Conservation (phyloP, 2,797 vertebrate genomes). For the Cottoperca gobio region DNA sequence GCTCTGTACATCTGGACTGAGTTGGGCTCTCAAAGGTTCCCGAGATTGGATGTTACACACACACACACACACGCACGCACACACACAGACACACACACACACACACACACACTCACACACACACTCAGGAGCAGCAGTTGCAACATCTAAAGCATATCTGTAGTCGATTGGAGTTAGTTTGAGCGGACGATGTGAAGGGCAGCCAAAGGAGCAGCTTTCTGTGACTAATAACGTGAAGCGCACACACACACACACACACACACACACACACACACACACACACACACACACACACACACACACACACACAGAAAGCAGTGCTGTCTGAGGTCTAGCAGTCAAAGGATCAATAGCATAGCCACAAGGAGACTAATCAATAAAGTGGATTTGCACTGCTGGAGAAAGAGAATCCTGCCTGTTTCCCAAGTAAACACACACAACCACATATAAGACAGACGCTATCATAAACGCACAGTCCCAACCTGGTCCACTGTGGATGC, state of each 20-base stretch:
- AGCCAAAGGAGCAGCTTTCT: constrained; percentile 60
- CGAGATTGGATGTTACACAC: constrained; percentile 48
- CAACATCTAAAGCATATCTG: constrained; percentile 49
- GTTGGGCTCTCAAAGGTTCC: constrained; percentile 54
- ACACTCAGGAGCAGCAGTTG: constrained; percentile 13
- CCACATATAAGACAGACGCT: neutral
- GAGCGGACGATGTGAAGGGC: constrained; percentile 70
- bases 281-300: constrained; percentile 17
- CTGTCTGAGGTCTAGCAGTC: constrained; percentile 58
- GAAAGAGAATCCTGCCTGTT: constrained; percentile 65
- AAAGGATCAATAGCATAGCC: constrained; percentile 75
- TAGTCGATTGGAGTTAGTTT: constrained; percentile 62
- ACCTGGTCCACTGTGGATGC: constrained; percentile 18
- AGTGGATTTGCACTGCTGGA: constrained; percentile 71
- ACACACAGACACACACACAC: constrained; percentile 11
- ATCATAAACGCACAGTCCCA: constrained; percentile 4
- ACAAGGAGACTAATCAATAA: constrained; percentile 78
- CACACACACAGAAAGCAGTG: constrained; percentile 27
- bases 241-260: constrained; percentile 14
- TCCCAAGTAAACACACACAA: constrained; percentile 40
- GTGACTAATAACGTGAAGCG: constrained; percentile 61
- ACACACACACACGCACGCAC: constrained; percentile 23
- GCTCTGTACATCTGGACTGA: constrained; percentile 64
- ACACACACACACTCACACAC: constrained; percentile 12
- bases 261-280: constrained; percentile 12